phyloP scores from a whole-genome alignment of 2,888 invertebrate species.

The Elmis aenea region DNA sequence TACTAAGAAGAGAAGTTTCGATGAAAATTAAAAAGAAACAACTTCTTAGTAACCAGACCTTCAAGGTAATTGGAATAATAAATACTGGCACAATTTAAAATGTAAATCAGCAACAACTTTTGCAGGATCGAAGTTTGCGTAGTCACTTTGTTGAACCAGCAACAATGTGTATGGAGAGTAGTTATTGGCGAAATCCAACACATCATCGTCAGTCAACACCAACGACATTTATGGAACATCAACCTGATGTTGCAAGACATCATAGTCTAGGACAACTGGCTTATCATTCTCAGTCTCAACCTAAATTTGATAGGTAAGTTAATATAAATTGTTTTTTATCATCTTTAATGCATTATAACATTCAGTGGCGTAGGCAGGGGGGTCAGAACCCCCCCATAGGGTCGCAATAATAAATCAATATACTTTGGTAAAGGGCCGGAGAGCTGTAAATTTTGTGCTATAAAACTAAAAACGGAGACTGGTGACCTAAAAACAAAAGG shows the following conservation, averaged over 20 bases:
- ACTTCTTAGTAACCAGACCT: conserved; percentile 56
- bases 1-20: conserved; percentile 56
- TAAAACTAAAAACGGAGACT: no score
- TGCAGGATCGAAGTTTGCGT: conserved; percentile 40
- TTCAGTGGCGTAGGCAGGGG: no score
- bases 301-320: conserved; percentile 44
- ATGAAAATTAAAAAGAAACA: conserved; percentile 65
- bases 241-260: conserved; percentile 45
- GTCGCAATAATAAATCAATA: no score
- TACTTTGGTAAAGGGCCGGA: no score
- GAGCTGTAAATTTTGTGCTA: no score
- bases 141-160: conserved; percentile 45
- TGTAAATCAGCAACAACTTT: no score
- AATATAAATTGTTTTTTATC: conserved; percentile 1
- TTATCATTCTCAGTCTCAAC: conserved; percentile 41
- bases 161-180: conserved; percentile 48
- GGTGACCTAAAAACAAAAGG: no score
- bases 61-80: no score
- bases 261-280: conserved; percentile 47
- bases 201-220: conserved; percentile 47
- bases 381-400: no score
- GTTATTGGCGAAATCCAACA: conserved; percentile 46
- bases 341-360: no score
- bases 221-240: conserved; percentile 46
- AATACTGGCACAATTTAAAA: no score